These are phyloP conservation scores for Amphiura filiformis DNA, from an alignment of 35 echinoderm and acorn worm genomes.

Conservation along the genomic window DNA sequence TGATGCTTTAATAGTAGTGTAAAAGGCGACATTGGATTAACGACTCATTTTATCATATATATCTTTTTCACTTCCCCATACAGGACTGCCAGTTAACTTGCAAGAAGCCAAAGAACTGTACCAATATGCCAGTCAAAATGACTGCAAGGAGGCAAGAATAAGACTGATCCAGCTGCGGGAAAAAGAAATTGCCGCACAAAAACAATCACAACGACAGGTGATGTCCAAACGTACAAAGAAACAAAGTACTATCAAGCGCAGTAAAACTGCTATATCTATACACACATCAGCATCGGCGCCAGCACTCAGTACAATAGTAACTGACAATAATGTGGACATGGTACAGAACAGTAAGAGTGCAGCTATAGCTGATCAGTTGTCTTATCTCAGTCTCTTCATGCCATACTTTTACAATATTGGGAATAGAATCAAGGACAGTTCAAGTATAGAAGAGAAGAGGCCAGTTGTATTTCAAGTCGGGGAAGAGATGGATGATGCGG, in stretches of 20 bases:
- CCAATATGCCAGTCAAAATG: neutral
- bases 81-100: conserved; percentile 16
- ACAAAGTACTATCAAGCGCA: neutral
- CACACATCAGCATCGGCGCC: neutral
- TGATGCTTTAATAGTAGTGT: no score
- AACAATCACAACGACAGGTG: neutral
- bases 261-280: neutral
- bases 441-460: no score
- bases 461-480: neutral
- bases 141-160: conserved; percentile 3
- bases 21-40: no score
- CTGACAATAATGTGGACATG: neutral
- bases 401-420: neutral
- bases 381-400: neutral
- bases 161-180: neutral
- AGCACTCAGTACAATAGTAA: neutral
- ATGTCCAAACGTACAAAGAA: neutral
- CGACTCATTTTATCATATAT: no score
- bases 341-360: neutral
- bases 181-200: neutral
- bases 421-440: neutral
- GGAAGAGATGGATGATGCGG: no score
- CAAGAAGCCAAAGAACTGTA: conserved; percentile 12
- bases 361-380: neutral
- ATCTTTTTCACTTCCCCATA: neutral